Base-by-base conservation (phyloP, 1,140 invertebrate species). In the Drosophila suzukii region DNA sequence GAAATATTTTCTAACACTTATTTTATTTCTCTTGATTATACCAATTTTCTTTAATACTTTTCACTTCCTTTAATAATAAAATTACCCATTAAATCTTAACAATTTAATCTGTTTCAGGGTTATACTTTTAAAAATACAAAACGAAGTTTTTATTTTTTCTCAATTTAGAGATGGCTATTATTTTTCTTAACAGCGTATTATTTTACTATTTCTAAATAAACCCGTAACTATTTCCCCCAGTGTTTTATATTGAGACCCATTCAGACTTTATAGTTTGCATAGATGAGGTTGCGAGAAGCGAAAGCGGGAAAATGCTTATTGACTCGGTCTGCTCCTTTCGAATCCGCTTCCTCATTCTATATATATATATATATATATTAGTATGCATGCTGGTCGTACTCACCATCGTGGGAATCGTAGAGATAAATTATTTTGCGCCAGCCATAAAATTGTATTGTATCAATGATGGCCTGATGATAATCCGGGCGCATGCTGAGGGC, bases 371-470 rank as follows among this genome's bases (percentile, higher is more conserved):
- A 4, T 24, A 20, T 50, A 49, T 56, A 36, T 59, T 57, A 38
- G 43, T 71, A 75, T 65, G 54, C 49, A 66, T 59, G 51, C 46
- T 44, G 55, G 55, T 53, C 50, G 36, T 90, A 95, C 96, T 96
- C 94, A 98, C 98, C 98, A 93, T 98, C 97, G 91, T 98, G 97
- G 6, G 97, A 98, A 93, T 98, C 97, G 92, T 98, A 99, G 62
- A 99, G 94, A 93, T 98, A 99, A 91, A 98, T 97, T 83, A 99
- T 97, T 91, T 96, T 96, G 76, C 95, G 95, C 98, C 98, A 99
- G 47, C 96, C 95, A 92, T 98, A 98, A 92, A 97, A 96, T 71
- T 95, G 94, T 75, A 99, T 97, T 24, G 97, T 97, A 93, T 98
- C 98, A 76, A 98, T 96, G 84, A 99, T 96, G 41, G 98, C 98